Conservation (phyloP, 2,797 vertebrate species). For the Hydrophis major region DNA sequence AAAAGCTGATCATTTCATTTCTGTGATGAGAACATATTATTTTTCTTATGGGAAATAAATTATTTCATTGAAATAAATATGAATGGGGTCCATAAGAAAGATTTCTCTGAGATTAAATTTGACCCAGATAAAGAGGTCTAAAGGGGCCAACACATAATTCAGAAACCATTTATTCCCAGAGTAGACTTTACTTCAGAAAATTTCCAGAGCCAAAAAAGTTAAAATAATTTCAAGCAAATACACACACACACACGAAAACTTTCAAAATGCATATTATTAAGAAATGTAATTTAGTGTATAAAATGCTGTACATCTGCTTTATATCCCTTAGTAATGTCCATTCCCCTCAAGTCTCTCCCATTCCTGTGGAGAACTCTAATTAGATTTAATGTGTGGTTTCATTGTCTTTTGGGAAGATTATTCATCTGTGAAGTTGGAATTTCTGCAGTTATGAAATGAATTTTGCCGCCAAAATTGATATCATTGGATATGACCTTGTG, state of each 20-base stretch:
- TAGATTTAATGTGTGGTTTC: slow-evolving; percentile 43
- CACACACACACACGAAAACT: background rate
- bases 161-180: background rate
- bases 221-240: background rate
- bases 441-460: slow-evolving; percentile 27
- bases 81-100: background rate
- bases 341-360: slow-evolving; percentile 17
- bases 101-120: background rate
- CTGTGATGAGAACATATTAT: no score
- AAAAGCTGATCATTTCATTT: no score
- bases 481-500: slow-evolving; percentile 19
- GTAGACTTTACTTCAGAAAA: background rate
- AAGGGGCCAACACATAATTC: background rate
- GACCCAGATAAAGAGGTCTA: background rate
- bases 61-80: background rate
- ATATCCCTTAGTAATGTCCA: slow-evolving; percentile 19
- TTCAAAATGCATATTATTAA: slow-evolving; percentile 12
- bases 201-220: background rate
- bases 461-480: background rate
- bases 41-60: background rate
- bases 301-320: slow-evolving; percentile 28
- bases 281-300: slow-evolving; percentile 1
- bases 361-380: slow-evolving; percentile 40
- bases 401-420: slow-evolving; percentile 39
- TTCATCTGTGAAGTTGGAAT: slow-evolving; percentile 4